Evolutionary conservation across 2,113 vertebrate species (phyloP), one percentile per base, ranked within the genome.

Genomic region (Mungos mungo): DNA sequence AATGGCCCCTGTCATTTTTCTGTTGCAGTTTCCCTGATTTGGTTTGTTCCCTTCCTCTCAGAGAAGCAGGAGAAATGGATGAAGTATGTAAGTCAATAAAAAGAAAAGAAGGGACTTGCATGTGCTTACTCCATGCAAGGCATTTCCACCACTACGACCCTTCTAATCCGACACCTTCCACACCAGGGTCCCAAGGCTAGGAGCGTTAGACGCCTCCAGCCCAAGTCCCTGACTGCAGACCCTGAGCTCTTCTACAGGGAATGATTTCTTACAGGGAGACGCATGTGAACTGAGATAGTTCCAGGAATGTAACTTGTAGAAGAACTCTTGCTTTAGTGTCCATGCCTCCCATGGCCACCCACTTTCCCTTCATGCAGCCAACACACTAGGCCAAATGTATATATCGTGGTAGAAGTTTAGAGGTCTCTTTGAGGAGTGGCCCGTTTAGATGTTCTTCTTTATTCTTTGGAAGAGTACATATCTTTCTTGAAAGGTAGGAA

Each of bases 1-100:
- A 97, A 0, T 90, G 94, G 45, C 71, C 97, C 68, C 27, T 96
- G 85, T 97, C 27, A 79, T 98, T 97, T 95, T 97, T 93, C 29
- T 68, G 83, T 93, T 23, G 27, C 14, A 27, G 23, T 85, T 86
- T 92, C 63, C 82, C 47, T 31, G 5, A 52, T 90, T 80, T 96
- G 90, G 31, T 63, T 66, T 88, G 27, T 88, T 88, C 11, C 16
- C 29, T 92, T 90, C 27, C 33, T 88, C n/a, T 81, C 15, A 89
- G 33, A 89, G 29, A 95, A 77, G 83, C 23, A 88, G 90, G 81
- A 88, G 72, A 57, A 23, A 47, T 35, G 38, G 7, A 79, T 74
- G 68, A 63, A 27, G 65, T 38, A 41, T 50, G 0, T 87, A 27
- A 65, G 45, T 15, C 19, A 60, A 60, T 14, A 33, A 23, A 16